Conservation (phyloP, 2,888 invertebrate genomes). For the Erannis defoliaria region DNA sequence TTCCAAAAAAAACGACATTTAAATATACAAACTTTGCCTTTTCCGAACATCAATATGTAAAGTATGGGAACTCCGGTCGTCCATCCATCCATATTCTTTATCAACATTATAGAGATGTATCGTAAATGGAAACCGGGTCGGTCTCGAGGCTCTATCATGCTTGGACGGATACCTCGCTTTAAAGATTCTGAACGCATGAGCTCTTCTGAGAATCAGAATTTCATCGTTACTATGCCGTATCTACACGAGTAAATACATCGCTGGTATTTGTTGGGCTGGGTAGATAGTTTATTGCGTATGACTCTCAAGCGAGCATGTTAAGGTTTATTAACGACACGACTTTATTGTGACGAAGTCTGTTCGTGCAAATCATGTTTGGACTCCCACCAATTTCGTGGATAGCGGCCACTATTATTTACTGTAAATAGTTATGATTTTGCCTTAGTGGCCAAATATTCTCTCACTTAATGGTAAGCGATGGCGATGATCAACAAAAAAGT, state of each 20-base stretch:
- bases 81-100: conserved; percentile 9
- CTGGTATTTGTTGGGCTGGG: background rate
- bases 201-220: conserved; percentile 10
- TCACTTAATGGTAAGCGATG: too few species aligned
- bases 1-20: too few species aligned
- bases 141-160: conserved; percentile 6
- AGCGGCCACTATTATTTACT: too few species aligned
- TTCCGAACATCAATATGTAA: background rate
- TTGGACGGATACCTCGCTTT: conserved; percentile 11
- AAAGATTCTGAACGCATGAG: conserved; percentile 14
- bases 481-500: too few species aligned
- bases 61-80: background rate
- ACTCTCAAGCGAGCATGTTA: too few species aligned
- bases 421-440: too few species aligned
- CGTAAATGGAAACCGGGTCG: background rate
- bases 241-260: background rate
- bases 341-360: too few species aligned
- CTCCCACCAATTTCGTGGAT: too few species aligned
- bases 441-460: too few species aligned
- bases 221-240: background rate
- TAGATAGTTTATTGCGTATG: background rate
- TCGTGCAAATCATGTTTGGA: too few species aligned
- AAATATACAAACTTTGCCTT: background rate
- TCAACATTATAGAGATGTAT: conserved; percentile 9
- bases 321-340: too few species aligned